These are phyloP conservation scores for Margaritifera margaritifera DNA, from an alignment of 2,888 invertebrate genomes.

Conservation along the genomic window DNA sequence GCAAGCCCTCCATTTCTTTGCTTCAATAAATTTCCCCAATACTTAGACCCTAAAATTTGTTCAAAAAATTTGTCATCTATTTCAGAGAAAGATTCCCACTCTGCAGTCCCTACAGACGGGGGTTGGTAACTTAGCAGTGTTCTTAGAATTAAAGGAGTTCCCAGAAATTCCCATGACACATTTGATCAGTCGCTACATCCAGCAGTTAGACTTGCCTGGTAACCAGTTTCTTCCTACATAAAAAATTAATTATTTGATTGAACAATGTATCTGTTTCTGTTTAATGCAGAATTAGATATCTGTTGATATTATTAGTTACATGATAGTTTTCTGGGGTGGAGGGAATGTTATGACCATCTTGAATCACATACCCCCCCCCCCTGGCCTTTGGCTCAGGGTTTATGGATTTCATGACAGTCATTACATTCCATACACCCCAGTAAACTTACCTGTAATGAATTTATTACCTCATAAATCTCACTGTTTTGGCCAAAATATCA, in stretches of 20 bases:
- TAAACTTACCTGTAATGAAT: too few relatives aligned
- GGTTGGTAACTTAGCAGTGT: conserved; percentile 32
- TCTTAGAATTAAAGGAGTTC: conserved; percentile 30
- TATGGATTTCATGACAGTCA: too few relatives aligned
- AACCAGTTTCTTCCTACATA: neutral
- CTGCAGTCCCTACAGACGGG: conserved; percentile 14
- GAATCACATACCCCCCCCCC: too few relatives aligned
- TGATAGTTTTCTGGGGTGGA: neutral
- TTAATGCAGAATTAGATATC: neutral
- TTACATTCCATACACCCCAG: too few relatives aligned
- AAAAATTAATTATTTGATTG: neutral
- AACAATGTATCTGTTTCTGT: neutral
- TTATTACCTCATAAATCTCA: too few relatives aligned
- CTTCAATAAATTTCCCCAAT: neutral
- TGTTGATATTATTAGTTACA: neutral
- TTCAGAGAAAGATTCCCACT: conserved; percentile 17
- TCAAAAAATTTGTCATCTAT: conserved; percentile 3
- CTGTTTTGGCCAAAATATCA: too few relatives aligned
- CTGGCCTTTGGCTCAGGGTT: too few relatives aligned
- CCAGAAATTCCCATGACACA: conserved; percentile 37
- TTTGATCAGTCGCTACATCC: conserved; percentile 42
- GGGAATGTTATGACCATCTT: too few relatives aligned
- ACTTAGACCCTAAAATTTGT: neutral
- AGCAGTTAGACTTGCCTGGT: conserved; percentile 56
- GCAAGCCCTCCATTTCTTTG: neutral